Conservation (phyloP, 2,113 vertebrate species). For the Caracal caracal region DNA sequence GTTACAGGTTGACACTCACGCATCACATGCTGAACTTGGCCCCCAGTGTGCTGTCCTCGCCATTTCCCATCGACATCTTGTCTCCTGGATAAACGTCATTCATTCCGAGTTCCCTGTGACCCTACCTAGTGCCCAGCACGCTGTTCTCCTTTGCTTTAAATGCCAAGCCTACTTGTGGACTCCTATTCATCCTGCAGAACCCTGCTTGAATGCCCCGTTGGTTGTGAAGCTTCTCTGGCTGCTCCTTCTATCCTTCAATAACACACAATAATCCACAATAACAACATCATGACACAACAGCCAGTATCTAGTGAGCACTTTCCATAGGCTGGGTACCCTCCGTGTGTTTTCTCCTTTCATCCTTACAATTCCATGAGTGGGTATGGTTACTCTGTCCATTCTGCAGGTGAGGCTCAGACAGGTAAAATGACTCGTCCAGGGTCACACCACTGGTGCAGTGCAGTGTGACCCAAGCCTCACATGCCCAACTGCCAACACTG, state of each 20-base stretch:
- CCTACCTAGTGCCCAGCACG: background rate
- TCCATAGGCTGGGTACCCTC: fast-evolving
- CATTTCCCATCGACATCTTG: background rate
- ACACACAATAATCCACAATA: background rate
- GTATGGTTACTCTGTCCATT: background rate
- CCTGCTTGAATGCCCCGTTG: background rate
- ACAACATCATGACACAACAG: background rate
- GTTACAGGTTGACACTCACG: fast-evolving
- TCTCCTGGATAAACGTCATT: background rate
- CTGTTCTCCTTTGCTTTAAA: background rate
- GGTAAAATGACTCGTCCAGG: background rate
- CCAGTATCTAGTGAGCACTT: background rate
- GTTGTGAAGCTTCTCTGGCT: background rate
- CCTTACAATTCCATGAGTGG: background rate
- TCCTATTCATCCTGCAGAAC: conserved; percentile 40
- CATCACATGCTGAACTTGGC: fast-evolving
- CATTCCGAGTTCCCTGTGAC: background rate
- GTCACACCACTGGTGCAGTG: background rate
- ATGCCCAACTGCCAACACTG: background rate
- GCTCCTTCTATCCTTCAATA: background rate
- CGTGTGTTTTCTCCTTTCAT: background rate
- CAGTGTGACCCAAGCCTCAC: background rate
- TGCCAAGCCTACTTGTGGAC: background rate
- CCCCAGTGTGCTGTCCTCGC: fast-evolving
- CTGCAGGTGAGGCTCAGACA: background rate